Conservation (phyloP, 2,888 invertebrate species). For the Dysmachus trigonus region DNA sequence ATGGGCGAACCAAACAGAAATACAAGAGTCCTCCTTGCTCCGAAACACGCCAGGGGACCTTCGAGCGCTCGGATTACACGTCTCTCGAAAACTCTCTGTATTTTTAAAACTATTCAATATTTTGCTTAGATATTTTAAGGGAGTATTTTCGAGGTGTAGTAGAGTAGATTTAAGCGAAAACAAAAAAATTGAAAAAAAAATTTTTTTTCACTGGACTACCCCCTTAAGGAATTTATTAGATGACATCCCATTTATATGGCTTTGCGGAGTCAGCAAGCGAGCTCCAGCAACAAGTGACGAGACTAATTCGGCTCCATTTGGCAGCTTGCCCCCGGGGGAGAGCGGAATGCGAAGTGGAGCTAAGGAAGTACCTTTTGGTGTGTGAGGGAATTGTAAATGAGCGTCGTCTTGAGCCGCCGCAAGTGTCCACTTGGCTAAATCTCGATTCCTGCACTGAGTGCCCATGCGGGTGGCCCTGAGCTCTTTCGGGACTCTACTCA, state of each 20-base stretch:
- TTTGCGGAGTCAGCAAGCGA: neutral
- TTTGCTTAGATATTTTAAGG: too few species aligned
- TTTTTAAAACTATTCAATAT: too few species aligned
- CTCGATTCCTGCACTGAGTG: neutral
- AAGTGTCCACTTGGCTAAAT: neutral
- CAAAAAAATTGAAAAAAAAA: too few species aligned
- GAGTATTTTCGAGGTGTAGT: too few species aligned
- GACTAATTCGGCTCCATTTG: neutral
- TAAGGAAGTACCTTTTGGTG: neutral
- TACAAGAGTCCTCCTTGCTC: too few species aligned
- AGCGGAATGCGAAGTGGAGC: neutral
- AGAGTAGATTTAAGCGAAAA: too few species aligned
- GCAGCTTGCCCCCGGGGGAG: neutral
- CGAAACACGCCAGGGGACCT: too few species aligned
- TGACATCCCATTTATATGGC: neutral
- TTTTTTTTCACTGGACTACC: too few species aligned
- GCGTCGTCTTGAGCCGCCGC: neutral
- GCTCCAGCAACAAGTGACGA: neutral
- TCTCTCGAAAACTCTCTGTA: too few species aligned
- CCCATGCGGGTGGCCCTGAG: neutral
- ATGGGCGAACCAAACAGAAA: too few species aligned
- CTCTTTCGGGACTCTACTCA: neutral
- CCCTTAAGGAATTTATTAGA: neutral
- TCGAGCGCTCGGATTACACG: too few species aligned
- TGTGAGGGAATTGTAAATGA: conserved; percentile 2